Conservation (phyloP, 64 coral and sea anemone genomes). For the Montipora efflorescens region DNA sequence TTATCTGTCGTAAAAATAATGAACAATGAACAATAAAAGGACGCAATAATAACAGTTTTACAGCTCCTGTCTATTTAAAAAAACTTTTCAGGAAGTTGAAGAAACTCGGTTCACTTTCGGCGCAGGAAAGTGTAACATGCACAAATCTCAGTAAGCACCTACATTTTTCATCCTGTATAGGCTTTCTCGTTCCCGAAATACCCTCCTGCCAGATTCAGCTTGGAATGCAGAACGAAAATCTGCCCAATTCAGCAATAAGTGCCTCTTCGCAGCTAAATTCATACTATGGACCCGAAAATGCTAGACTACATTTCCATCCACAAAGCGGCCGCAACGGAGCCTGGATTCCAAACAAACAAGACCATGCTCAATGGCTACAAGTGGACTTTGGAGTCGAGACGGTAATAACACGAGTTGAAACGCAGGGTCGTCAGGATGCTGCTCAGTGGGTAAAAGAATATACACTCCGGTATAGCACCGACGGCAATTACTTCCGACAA, state of each 20-base stretch:
- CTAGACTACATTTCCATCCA: background rate
- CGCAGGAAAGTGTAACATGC: too few relatives aligned
- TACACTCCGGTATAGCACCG: constrained; percentile 5
- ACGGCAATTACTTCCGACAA: background rate
- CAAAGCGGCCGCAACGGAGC: background rate
- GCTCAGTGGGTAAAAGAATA: constrained; percentile 26
- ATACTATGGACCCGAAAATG: constrained; percentile 10
- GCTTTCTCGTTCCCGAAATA: background rate
- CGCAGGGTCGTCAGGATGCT: constrained; percentile 14
- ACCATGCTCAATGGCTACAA: constrained; percentile 3
- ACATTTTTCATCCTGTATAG: background rate
- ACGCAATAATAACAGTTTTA: too few relatives aligned
- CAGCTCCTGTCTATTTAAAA: too few relatives aligned
- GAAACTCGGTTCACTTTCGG: too few relatives aligned
- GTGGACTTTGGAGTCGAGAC: constrained; percentile 14
- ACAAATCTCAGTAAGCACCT: background rate
- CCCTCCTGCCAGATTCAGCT: background rate
- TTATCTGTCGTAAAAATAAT: background rate
- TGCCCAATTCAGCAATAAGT: constrained; percentile 16
- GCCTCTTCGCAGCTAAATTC: background rate
- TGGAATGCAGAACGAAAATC: constrained; percentile 15
- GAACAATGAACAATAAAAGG: too few relatives aligned
- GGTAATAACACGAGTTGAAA: background rate
- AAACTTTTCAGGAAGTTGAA: too few relatives aligned
- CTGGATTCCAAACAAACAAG: constrained; percentile 1